phyloP scores from a whole-genome alignment of 2,888 invertebrate species.

The Patella pellucida region DNA sequence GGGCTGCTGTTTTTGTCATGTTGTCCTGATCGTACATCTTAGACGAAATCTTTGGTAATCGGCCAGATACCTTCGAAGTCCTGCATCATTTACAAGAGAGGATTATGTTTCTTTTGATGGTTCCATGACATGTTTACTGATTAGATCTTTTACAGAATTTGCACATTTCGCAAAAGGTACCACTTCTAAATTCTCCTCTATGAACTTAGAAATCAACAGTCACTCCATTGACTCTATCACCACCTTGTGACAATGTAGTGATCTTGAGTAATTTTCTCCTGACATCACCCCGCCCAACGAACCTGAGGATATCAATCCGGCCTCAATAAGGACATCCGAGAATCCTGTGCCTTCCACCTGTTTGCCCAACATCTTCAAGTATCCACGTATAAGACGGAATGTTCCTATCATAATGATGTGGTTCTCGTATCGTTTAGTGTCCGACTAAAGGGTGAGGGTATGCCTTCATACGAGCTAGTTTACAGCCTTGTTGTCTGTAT shows the following conservation, averaged over 20 bases:
- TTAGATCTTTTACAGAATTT: conserved; percentile 1
- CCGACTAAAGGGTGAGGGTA: too few species aligned
- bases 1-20: conserved; percentile 23
- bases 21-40: conserved; percentile 17
- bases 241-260: conserved; percentile 39
- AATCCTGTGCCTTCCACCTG: too few species aligned
- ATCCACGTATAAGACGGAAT: too few species aligned
- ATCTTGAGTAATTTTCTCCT: too few species aligned
- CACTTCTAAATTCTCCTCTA: background rate
- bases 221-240: conserved; percentile 35
- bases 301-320: too few species aligned
- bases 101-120: background rate
- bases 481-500: too few species aligned
- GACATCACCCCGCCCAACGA: too few species aligned
- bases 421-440: too few species aligned
- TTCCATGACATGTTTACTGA: background rate
- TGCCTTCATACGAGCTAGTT: too few species aligned
- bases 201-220: conserved; percentile 27
- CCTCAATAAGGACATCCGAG: too few species aligned
- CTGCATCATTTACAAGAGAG: conserved; percentile 16
- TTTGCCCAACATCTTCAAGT: too few species aligned
- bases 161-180: background rate
- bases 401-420: too few species aligned
- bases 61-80: conserved; percentile 11
- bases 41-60: conserved; percentile 18